Evolutionary conservation across 2,797 vertebrate species (phyloP).

Genomic region (Cetoscarus ocellatus): DNA sequence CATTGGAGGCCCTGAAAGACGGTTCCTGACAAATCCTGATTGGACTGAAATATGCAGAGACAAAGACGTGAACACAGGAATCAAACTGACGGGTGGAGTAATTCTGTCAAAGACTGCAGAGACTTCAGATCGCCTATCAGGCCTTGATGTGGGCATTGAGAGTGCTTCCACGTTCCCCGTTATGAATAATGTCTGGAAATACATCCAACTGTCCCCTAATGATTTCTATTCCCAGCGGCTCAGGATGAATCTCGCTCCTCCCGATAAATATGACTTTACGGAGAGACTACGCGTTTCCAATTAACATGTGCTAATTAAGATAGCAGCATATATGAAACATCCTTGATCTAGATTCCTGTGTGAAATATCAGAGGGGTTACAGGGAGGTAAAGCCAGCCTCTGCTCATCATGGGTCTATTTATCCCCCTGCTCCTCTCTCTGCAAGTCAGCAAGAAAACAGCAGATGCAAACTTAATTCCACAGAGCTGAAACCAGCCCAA

Average conservation of each 20-base stretch:
- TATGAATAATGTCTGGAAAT: conserved; percentile 69
- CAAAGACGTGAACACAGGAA: conserved; percentile 25
- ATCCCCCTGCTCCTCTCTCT: conserved; percentile 27
- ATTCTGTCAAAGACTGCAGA: conserved; percentile 18
- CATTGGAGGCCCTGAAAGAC: no score
- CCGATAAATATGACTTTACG: conserved; percentile 76
- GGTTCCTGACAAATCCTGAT: no score
- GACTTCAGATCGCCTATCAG: conserved; percentile 44
- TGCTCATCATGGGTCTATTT: conserved; percentile 12
- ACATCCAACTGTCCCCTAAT: conserved; percentile 63
- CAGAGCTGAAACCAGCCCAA: neutral
- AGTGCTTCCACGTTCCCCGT: conserved; percentile 54
- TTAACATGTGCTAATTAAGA: conserved; percentile 83
- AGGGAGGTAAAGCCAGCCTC: conserved; percentile 66
- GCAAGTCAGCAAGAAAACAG: conserved; percentile 32
- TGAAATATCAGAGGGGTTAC: conserved; percentile 70
- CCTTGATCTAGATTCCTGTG: conserved; percentile 80
- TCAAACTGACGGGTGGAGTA: conserved; percentile 17
- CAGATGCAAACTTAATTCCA: conserved; percentile 15
- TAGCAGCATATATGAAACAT: conserved; percentile 67
- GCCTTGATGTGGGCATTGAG: conserved; percentile 44
- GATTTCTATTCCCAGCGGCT: conserved; percentile 63
- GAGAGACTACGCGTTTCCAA: conserved; percentile 71
- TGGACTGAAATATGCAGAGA: conserved; percentile 6
- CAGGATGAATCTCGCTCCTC: conserved; percentile 67